Conservation (phyloP, 2,113 vertebrate genomes). For the sheep (Ovis aries) region DNA sequence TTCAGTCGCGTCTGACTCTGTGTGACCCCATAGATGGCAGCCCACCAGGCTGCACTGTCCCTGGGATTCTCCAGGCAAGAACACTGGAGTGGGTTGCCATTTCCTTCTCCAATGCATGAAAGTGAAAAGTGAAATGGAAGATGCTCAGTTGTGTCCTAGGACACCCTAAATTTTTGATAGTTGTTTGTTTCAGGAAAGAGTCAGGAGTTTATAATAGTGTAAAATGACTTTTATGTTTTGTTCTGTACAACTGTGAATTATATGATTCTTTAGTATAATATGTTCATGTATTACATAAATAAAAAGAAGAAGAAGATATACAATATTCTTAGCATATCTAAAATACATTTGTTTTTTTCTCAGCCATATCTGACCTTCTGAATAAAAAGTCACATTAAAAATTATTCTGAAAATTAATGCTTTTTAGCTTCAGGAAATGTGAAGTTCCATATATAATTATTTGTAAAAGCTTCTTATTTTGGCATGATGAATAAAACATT, state of each 20-base stretch:
- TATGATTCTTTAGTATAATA: not conserved
- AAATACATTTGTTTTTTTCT: not conserved
- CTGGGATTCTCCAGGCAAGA: too few species aligned
- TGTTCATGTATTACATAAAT: not conserved
- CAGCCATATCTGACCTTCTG: not conserved
- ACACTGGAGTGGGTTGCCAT: too few species aligned
- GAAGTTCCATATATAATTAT: not conserved
- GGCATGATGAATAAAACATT: not conserved
- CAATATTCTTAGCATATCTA: not conserved
- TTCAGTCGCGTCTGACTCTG: too few species aligned
- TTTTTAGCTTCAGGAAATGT: not conserved
- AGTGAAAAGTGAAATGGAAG: too few species aligned
- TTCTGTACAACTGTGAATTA: not conserved
- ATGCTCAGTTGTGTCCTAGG: accelerated
- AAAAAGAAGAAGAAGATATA: not conserved
- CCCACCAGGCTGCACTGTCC: too few species aligned
- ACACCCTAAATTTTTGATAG: too few species aligned
- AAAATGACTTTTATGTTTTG: not conserved
- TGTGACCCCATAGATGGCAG: too few species aligned
- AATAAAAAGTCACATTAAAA: not conserved
- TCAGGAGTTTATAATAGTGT: not conserved
- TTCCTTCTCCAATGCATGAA: too few species aligned
- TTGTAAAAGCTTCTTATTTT: not conserved
- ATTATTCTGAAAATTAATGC: not conserved
- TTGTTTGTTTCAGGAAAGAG: not conserved